These are phyloP conservation scores for Papilio aristodemus DNA, from an alignment of 1,140 invertebrate genomes.

Conservation along the genomic window DNA sequence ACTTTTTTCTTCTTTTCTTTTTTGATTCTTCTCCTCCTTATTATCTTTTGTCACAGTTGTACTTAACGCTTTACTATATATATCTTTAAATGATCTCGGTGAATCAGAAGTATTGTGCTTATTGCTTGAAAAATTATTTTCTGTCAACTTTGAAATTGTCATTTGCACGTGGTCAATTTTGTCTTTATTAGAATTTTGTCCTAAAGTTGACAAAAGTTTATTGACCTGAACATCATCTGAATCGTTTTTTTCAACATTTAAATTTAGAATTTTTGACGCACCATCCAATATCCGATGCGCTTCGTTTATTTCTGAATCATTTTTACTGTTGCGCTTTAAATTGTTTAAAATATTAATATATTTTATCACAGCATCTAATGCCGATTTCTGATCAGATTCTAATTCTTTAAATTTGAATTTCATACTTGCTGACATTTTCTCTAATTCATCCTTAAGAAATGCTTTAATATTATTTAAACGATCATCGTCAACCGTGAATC, in stretches of 20 bases:
- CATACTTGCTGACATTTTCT: slow-evolving; percentile 49
- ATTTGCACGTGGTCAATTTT: slow-evolving; percentile 13
- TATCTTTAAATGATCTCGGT: slow-evolving; percentile 36
- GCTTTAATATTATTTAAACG: slow-evolving; percentile 51
- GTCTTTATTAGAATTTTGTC: slow-evolving; percentile 32
- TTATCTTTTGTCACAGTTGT: not conserved
- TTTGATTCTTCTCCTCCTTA: not conserved
- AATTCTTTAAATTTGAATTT: slow-evolving; percentile 42
- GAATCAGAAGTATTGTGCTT: not conserved
- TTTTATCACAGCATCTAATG: slow-evolving; percentile 44
- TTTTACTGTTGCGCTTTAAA: slow-evolving; percentile 46
- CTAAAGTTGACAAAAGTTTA: slow-evolving; percentile 41
- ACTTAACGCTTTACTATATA: slow-evolving; percentile 2
- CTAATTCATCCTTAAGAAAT: slow-evolving; percentile 52
- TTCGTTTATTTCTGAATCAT: slow-evolving; percentile 45
- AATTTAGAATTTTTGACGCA: slow-evolving; percentile 42
- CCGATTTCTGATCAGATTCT: slow-evolving; percentile 37
- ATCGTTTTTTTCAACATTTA: slow-evolving; percentile 26
- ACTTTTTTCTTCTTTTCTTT: not conserved
- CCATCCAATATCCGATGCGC: slow-evolving; percentile 48
- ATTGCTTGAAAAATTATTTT: slow-evolving; percentile 6
- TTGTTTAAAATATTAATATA: slow-evolving; percentile 53
- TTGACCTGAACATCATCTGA: slow-evolving; percentile 45
- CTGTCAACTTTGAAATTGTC: slow-evolving; percentile 26
- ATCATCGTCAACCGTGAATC: slow-evolving; percentile 45